Conservation (phyloP, 2,888 invertebrate species). For the Trichogramma evanescens region DNA sequence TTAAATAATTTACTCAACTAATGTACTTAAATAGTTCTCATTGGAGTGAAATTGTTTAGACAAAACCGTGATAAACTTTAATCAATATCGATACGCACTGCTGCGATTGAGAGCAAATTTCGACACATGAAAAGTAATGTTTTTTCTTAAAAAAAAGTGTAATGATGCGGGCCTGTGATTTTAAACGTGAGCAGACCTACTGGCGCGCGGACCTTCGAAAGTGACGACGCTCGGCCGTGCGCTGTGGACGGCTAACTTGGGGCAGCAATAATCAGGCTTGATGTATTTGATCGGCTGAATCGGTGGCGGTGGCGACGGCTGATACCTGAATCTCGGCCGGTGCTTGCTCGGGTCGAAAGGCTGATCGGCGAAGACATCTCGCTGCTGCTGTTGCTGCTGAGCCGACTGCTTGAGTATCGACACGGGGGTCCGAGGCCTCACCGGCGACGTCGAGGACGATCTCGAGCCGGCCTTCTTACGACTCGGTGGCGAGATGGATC, state of each 20-base stretch:
- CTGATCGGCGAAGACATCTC: conserved; percentile 57
- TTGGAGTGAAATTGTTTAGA: too few species aligned
- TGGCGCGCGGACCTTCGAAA: conserved; percentile 59
- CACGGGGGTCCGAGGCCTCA: conserved; percentile 38
- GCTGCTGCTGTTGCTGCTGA: conserved; percentile 24
- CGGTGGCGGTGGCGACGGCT: conserved; percentile 57
- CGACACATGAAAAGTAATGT: too few species aligned
- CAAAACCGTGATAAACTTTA: too few species aligned
- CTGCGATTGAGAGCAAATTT: too few species aligned
- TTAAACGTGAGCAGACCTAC: not conserved
- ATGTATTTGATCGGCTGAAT: conserved; percentile 39
- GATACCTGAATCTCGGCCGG: conserved; percentile 69
- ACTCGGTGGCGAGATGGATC: conserved; percentile 21
- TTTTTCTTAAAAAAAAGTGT: too few species aligned
- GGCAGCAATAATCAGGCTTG: conserved; percentile 49
- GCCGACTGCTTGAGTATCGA: conserved; percentile 42
- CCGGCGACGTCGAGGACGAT: conserved; percentile 28
- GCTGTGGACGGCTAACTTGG: conserved; percentile 50
- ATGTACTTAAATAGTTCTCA: too few species aligned
- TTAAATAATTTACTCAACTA: too few species aligned
- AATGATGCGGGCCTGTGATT: too few species aligned
- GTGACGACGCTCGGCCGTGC: conserved; percentile 60
- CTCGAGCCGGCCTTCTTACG: conserved; percentile 21
- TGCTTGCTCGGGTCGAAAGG: conserved; percentile 70
- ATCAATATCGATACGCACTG: too few species aligned